These are phyloP conservation scores for Hydrotaea cyrtoneurina DNA, from an alignment of 2,888 invertebrate species.

Conservation along the genomic window DNA sequence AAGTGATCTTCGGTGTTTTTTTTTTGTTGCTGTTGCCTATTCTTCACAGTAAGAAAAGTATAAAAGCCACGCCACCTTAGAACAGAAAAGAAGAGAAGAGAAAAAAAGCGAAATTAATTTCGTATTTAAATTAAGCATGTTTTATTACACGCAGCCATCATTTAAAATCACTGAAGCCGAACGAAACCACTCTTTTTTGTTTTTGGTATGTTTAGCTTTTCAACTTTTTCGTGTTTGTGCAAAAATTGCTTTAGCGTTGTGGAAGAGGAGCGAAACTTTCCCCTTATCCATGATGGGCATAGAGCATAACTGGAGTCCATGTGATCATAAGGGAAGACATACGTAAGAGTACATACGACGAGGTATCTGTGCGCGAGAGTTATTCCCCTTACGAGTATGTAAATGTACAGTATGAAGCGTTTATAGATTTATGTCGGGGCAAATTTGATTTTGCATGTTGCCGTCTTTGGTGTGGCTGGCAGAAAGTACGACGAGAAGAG, in stretches of 20 bases:
- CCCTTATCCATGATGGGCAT: constrained; percentile 16
- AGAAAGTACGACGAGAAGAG: constrained; percentile 27
- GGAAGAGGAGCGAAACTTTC: background rate
- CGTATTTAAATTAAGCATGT: constrained; percentile 66
- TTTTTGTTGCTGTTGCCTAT: too few relatives aligned
- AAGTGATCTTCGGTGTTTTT: constrained; percentile 5
- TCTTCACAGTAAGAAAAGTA: background rate
- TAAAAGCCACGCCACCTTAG: background rate
- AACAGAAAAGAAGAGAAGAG: constrained; percentile 30
- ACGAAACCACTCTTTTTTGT: constrained; percentile 64
- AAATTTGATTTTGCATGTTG: constrained; percentile 57
- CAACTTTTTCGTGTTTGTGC: constrained; percentile 11
- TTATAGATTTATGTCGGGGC: constrained; percentile 58
- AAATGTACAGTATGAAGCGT: constrained; percentile 20
- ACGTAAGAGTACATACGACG: background rate
- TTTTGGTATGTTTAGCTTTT: background rate
- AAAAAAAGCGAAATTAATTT: constrained; percentile 63
- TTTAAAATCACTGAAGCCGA: constrained; percentile 66
- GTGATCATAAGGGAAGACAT: background rate
- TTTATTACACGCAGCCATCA: constrained; percentile 68
- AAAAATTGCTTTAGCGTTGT: background rate
- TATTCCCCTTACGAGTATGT: background rate
- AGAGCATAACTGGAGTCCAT: background rate
- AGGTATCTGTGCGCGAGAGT: too few relatives aligned
- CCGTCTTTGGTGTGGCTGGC: background rate